Base-by-base conservation (phyloP, 2,797 vertebrate species). In the Melanotaenia maccullochi region DNA sequence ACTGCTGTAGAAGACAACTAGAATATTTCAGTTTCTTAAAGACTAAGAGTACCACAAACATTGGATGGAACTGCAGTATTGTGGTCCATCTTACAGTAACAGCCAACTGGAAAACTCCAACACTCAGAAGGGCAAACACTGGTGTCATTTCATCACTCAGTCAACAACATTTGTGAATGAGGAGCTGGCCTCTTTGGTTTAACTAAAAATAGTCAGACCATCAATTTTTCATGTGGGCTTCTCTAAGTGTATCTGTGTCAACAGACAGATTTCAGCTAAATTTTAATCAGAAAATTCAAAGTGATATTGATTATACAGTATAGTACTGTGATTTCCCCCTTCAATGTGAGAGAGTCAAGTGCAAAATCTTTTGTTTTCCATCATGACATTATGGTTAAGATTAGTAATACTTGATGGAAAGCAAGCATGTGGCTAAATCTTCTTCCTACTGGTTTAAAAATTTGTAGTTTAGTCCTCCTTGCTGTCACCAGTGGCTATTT, bases 341-440 rank as follows among this genome's bases (percentile, higher is more conserved):
- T 24, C 22, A 25, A 51, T 18, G 11, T 36, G 8, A 25, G 49
- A 9, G 9, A 49, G 13, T 36, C 3, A 0, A 60, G 56, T 38
- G 33, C 11, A 25, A 59, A 32, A 54, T 35, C 3, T 54, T 65
- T 72, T 32, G 3, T 36, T 47, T 75, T 36, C 61, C 51, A 22
- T 42, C 35, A 62, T 59, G 51, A 65, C 25, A 25, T 65, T n/a
- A 59, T 59, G 1, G 1, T 62, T 75, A n/a, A 44, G 11, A 67
- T 75, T 3, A 64, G 9, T 14, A 60, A 42, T 32, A 20, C 20
- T n/a, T 56, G 22, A 63, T 18, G 0, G 4, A 68, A 14, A 54
- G n/a, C 24, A 9, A 4, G 40, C 44, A 33, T 40, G 14, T 14
- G 9, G 18, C 9, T n/a, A 62, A 13, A 16, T 65, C 2, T 32